Evolutionary conservation across 2,113 vertebrate species (phyloP), one percentile per base, ranked within the genome.

Genomic region (Speoplatyrhinus poulsoni): DNA sequence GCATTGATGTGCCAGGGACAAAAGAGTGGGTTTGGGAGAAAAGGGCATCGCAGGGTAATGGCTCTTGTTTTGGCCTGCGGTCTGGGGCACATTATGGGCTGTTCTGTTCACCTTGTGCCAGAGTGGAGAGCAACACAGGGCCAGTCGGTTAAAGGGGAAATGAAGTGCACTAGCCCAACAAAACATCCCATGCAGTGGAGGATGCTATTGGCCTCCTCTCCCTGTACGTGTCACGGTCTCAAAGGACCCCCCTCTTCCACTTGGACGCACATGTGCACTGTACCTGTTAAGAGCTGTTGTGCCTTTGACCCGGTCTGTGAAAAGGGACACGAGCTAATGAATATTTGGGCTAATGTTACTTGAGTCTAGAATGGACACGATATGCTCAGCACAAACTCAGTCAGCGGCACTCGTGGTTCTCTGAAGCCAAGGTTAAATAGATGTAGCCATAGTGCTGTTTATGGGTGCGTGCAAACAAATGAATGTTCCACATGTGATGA

Each of bases 241-340:
- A 68, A 60, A 65, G 76, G 48, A 66, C 56, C 36, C 41, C 4
- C n/a, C 7, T 48, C 64, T 58, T 58, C 48, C 47, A 64, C 19
- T 16, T 50, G 36, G 9, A 13, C 68, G 11, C 57, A 56, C n/a
- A 61, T 49, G 53, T 58, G 54, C 32, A 47, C 6, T 19, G 12
- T 55, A 26, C 32, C 65, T 67, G 57, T 77, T 74, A 73, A 79
- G 77, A 69, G 77, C 74, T 69, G 64, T 61, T 80, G 61, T 84
- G 67, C 12, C 62, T 89, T 69, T 82, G 70, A 83, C 74, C 66
- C 66, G 15, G 26, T 61, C 19, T 75, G 65, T 82, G 62, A 73
- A 74, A 82, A 49, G 41, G 54, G 65, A 60, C 4, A 41, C 56
- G 73, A 75, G 55, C 62, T 36, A 60, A 76, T 80, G 57, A 67